A percentile compares a stretch with the other conserved stretches of the same genome.
phyloP scores from a whole-genome alignment of 2,888 invertebrate genomes.

The Eretmocerus hayati region DNA sequence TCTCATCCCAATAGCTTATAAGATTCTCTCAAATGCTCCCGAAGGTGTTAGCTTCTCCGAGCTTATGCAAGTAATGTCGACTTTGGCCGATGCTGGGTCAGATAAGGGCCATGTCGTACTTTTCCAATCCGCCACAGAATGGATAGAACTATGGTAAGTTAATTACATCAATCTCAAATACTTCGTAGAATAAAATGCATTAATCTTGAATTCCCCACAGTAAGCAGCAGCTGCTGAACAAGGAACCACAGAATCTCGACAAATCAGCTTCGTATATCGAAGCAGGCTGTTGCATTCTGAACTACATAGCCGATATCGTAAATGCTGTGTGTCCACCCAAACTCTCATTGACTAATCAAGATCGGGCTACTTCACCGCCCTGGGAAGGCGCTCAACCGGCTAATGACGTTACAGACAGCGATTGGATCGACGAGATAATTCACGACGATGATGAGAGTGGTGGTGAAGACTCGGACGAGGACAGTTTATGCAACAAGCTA shows the following conservation, averaged over 20 bases:
- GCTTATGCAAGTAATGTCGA: slow-evolving; percentile 71
- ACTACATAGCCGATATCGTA: slow-evolving; percentile 75
- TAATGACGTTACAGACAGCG: slow-evolving; percentile 56
- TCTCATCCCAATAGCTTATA: slow-evolving; percentile 65
- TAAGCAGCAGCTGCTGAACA: slow-evolving; percentile 53
- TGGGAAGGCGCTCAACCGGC: slow-evolving; percentile 63
- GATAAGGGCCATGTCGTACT: slow-evolving; percentile 74
- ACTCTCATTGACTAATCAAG: slow-evolving; percentile 23
- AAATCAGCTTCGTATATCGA: slow-evolving; percentile 55
- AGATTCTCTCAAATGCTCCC: slow-evolving; percentile 54
- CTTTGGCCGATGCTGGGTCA: slow-evolving; percentile 76
- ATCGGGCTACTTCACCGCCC: slow-evolving; percentile 59
- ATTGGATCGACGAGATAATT: slow-evolving; percentile 78
- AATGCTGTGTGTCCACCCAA: slow-evolving; percentile 50
- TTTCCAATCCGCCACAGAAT: slow-evolving; percentile 71
- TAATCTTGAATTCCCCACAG: slow-evolving; percentile 33
- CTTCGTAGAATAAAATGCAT: background rate
- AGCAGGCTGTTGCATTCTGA: slow-evolving; percentile 75
- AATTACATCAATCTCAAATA: background rate
- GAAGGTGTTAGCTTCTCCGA: slow-evolving; percentile 73
- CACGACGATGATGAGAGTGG: slow-evolving; percentile 89
- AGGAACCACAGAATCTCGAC: slow-evolving; percentile 49
- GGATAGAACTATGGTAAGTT: slow-evolving; percentile 67
- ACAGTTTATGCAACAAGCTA: slow-evolving; percentile 80
- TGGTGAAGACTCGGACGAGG: slow-evolving; percentile 88